A percentile compares a stretch with the other conserved stretches of the same genome.
Conservation (phyloP, 53 echinoderm and acorn worm genomes). For the Echinometra lucunter region DNA sequence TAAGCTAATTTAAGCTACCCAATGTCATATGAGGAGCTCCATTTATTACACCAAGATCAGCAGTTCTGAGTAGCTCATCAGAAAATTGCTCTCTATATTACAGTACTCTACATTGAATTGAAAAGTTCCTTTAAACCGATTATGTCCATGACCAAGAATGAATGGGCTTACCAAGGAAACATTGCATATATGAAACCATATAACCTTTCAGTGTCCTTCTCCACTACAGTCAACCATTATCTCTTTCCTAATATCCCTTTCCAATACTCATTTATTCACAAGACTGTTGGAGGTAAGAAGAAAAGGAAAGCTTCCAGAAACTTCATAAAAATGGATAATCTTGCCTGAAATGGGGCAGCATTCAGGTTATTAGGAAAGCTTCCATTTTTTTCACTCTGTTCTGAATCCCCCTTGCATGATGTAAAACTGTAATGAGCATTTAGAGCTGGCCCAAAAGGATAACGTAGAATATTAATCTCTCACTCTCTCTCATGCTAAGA, state of each 20-base stretch:
- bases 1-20: background rate
- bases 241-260: background rate
- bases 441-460: background rate
- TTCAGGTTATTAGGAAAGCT: conserved; percentile 11
- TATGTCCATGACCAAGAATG: background rate
- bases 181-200: background rate
- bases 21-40: background rate
- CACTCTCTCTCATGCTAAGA: too few relatives aligned
- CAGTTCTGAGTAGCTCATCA: too few relatives aligned
- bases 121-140: background rate
- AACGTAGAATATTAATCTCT: background rate
- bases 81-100: background rate
- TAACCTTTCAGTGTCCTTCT: background rate
- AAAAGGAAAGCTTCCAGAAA: background rate
- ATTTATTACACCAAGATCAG: background rate
- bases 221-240: background rate
- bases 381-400: too few relatives aligned
- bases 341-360: background rate
- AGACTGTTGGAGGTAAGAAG: background rate
- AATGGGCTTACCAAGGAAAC: background rate
- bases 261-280: background rate
- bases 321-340: background rate
- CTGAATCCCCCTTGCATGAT: background rate
- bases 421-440: background rate
- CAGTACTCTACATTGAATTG: background rate